phyloP scores from a whole-genome alignment of 2,797 vertebrate genomes.

The Oryzias sinensis region DNA sequence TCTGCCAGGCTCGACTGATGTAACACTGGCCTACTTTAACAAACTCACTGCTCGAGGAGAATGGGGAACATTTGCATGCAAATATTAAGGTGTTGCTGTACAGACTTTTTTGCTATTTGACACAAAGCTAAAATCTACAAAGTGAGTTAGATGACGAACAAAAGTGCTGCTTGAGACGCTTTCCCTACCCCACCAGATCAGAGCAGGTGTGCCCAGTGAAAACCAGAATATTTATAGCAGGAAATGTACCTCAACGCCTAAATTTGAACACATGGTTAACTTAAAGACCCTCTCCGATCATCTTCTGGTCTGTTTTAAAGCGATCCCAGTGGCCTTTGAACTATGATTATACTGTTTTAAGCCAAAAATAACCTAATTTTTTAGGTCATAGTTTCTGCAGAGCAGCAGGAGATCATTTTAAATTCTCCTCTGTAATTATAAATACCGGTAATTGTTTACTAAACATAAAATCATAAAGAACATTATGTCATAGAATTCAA shows the following conservation, averaged over 20 bases:
- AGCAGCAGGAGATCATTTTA: too few species aligned
- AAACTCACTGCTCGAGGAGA: conserved; percentile 11
- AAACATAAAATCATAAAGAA: too few species aligned
- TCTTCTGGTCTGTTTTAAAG: too few species aligned
- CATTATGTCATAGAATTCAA: too few species aligned
- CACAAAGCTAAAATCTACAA: not conserved
- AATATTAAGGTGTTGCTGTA: not conserved
- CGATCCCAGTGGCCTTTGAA: too few species aligned
- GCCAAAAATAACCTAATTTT: too few species aligned
- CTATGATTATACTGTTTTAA: too few species aligned
- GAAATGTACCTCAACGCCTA: not conserved
- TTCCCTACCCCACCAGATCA: conserved; percentile 4
- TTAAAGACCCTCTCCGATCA: too few species aligned
- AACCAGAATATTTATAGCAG: conserved; percentile 24
- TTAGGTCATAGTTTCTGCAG: too few species aligned
- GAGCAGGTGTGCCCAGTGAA: conserved; percentile 15
- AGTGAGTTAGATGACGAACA: not conserved
- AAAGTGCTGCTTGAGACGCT: conserved; percentile 1
- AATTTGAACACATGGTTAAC: not conserved
- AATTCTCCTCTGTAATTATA: too few species aligned
- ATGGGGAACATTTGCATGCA: conserved; percentile 1
- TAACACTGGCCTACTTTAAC: conserved; percentile 71
- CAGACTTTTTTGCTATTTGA: conserved; percentile 7
- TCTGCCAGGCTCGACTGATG: conserved; percentile 58
- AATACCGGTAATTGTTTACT: too few species aligned